These are phyloP conservation scores for Saccopteryx bilineata DNA, from an alignment of 2,113 vertebrate species.

Conservation along the genomic window DNA sequence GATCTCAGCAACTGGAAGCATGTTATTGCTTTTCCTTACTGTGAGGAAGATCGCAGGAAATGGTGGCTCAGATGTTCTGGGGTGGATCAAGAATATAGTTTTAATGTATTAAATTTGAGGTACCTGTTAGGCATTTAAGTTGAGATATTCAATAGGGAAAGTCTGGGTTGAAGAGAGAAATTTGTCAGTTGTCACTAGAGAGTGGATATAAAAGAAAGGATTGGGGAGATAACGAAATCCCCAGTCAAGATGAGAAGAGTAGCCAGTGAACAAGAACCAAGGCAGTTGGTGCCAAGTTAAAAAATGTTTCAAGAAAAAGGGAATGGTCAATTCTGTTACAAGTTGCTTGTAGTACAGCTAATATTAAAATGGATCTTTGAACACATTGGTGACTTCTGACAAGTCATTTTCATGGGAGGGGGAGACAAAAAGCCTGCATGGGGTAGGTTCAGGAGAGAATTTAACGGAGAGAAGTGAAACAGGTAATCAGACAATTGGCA, in stretches of 20 bases:
- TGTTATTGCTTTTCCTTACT: neutral
- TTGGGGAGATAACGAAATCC: neutral
- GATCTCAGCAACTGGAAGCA: neutral
- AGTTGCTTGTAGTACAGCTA: neutral
- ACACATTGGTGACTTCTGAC: neutral
- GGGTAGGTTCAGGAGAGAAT: neutral
- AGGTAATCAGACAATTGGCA: neutral
- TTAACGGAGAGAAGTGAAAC: constrained; percentile 17
- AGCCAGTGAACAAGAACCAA: neutral
- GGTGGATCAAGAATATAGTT: neutral
- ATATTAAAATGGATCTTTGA: neutral
- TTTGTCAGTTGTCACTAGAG: neutral
- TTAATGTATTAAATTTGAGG: constrained; percentile 2
- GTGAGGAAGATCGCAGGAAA: neutral
- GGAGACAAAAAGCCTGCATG: neutral
- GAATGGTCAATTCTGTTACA: neutral
- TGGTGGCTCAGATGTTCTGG: neutral
- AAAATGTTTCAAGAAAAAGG: neutral
- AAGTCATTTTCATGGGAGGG: neutral
- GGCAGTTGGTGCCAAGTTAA: neutral
- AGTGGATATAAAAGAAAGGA: neutral
- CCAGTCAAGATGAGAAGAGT: neutral
- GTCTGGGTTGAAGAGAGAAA: neutral
- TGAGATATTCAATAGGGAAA: neutral
- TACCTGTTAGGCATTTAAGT: neutral